These are phyloP conservation scores for Tolmerus cingulatus DNA, from an alignment of 2,888 invertebrate genomes.

Conservation along the genomic window DNA sequence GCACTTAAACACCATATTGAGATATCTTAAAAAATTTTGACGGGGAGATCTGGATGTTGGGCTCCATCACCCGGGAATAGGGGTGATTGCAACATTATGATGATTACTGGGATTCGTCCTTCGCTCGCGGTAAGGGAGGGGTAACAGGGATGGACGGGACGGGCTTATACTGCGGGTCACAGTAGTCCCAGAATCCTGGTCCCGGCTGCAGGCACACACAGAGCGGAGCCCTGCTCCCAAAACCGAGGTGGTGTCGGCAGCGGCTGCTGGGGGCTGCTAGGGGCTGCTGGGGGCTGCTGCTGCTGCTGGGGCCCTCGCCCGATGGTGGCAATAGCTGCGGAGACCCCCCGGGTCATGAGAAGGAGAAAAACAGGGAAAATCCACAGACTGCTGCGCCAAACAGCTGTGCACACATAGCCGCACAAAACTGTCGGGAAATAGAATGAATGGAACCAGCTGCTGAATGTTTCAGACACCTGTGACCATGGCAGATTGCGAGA, in stretches of 20 bases:
- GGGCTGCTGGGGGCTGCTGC: neutral
- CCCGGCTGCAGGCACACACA: slow-evolving; percentile 34
- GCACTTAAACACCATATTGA: slow-evolving; percentile 45
- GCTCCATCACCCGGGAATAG: neutral
- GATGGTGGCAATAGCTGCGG: neutral
- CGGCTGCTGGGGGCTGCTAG: neutral
- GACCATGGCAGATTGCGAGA: slow-evolving; percentile 48
- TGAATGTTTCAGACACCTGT: slow-evolving; percentile 50
- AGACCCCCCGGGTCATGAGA: neutral
- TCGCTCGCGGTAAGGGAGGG: neutral
- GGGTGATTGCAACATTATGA: slow-evolving; percentile 43
- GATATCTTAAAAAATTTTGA: slow-evolving; percentile 44
- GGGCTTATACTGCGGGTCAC: neutral
- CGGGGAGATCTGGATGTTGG: neutral
- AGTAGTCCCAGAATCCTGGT: neutral
- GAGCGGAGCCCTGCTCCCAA: neutral
- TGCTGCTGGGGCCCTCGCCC: neutral
- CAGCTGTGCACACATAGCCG: slow-evolving; percentile 25
- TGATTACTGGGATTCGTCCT: slow-evolving; percentile 29
- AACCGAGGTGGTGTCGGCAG: neutral
- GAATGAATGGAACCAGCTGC: slow-evolving; percentile 49
- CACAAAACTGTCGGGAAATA: slow-evolving; percentile 44
- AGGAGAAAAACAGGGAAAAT: slow-evolving; percentile 37
- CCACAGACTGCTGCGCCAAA: neutral
- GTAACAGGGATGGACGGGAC: neutral